Conservation (phyloP, 2,888 invertebrate species). For the Zaprionus bogoriensis region DNA sequence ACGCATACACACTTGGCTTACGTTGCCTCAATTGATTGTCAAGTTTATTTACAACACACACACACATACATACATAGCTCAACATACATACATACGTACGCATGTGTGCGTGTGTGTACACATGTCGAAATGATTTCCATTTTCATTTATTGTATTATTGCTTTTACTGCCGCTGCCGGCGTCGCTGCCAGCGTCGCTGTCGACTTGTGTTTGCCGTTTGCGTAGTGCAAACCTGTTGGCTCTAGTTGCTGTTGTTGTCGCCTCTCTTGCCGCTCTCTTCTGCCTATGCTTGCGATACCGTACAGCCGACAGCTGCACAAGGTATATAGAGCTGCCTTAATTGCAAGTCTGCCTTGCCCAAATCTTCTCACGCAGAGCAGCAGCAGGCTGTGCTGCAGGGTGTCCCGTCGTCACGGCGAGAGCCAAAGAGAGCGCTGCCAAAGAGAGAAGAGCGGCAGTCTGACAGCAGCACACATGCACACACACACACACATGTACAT, state of each 20-base stretch:
- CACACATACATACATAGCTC: neutral
- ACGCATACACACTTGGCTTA: slow-evolving; percentile 2
- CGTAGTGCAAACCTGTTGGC: slow-evolving; percentile 67
- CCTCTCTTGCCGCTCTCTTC: too few relatives aligned
- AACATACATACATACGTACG: neutral
- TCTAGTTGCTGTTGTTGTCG: slow-evolving; percentile 24
- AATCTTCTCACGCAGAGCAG: too few relatives aligned
- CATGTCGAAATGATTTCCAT: slow-evolving; percentile 59
- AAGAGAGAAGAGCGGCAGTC: too few relatives aligned
- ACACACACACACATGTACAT: neutral
- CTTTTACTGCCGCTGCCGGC: slow-evolving; percentile 36
- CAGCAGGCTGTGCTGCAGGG: too few relatives aligned
- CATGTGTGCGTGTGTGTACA: slow-evolving; percentile 19
- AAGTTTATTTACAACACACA: slow-evolving; percentile 54
- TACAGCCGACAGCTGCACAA: neutral
- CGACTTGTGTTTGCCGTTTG: slow-evolving; percentile 57
- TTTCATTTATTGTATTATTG: slow-evolving; percentile 54
- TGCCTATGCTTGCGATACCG: slow-evolving; percentile 16
- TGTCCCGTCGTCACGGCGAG: neutral
- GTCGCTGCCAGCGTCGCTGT: slow-evolving; percentile 6
- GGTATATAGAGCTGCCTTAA: neutral
- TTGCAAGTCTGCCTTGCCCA: neutral
- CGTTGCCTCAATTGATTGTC: slow-evolving; percentile 67
- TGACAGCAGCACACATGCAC: neutral
- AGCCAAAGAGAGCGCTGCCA: neutral